Percentiles rank a stretch among this genome's conserved stretches.
Conservation (phyloP, 2,797 vertebrate species). For the Sus cebifrons region DNA sequence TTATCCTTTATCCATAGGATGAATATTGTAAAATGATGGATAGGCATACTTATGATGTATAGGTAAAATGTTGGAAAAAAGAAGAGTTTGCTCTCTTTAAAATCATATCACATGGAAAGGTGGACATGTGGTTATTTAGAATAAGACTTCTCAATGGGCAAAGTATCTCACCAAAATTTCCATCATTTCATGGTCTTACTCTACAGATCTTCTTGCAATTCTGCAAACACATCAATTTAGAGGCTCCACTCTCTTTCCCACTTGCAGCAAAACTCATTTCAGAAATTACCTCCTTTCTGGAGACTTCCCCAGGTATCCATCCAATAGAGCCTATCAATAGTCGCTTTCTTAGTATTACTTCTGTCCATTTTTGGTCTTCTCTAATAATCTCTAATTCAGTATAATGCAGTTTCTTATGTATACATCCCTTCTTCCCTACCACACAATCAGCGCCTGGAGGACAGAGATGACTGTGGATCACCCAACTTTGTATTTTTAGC, state of each 20-base stretch:
- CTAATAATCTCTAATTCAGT: neutral
- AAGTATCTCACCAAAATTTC: neutral
- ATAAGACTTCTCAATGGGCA: neutral
- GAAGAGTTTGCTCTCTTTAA: neutral
- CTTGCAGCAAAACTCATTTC: neutral
- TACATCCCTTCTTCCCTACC: neutral
- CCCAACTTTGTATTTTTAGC: neutral
- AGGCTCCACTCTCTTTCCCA: neutral
- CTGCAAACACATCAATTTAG: neutral
- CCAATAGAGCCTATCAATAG: neutral
- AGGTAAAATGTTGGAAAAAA: neutral
- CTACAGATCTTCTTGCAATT: neutral
- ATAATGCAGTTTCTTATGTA: neutral
- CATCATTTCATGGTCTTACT: neutral
- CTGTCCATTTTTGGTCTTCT: neutral
- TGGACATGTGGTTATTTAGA: neutral
- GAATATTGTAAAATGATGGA: neutral
- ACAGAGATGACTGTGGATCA: neutral
- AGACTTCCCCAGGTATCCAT: neutral
- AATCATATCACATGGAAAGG: neutral
- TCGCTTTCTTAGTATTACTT: neutral
- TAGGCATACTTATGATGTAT: neutral
- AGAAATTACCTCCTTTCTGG: neutral
- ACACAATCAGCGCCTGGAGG: neutral
- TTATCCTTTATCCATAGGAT: neutral